Percentiles rank a stretch among this genome's conserved stretches.
These are phyloP conservation scores for Microctonus brassicae DNA, from an alignment of 2,888 invertebrate species.

Conservation along the genomic window DNA sequence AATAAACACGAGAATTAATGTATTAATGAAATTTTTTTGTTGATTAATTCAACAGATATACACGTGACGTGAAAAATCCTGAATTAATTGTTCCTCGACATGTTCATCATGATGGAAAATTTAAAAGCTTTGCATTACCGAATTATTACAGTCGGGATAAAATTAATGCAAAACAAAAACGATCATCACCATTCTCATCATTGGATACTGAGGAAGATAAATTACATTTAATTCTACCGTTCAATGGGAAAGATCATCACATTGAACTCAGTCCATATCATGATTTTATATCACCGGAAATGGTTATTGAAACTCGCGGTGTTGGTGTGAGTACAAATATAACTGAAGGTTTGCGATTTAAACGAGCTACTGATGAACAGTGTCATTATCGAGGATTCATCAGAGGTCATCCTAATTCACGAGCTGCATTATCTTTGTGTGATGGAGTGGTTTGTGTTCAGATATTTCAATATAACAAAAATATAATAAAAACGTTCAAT, in stretches of 20 bases:
- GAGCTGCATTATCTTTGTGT: conserved; percentile 72
- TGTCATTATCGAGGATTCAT: conserved; percentile 73
- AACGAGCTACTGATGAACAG: conserved; percentile 54
- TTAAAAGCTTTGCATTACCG: conserved; percentile 69
- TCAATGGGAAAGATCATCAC: conserved; percentile 65
- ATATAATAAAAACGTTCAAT: too few relatives aligned
- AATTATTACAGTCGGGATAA: conserved; percentile 67
- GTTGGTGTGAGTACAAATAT: conserved; percentile 69
- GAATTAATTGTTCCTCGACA: conserved; percentile 71
- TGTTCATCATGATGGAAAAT: conserved; percentile 67
- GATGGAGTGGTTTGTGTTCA: conserved; percentile 66
- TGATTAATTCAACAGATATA: conserved; percentile 65
- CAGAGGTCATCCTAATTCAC: conserved; percentile 67
- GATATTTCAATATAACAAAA: too few relatives aligned
- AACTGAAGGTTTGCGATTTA: conserved; percentile 53
- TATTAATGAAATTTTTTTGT: too few relatives aligned
- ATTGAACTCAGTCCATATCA: conserved; percentile 72
- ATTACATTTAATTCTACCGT: conserved; percentile 60
- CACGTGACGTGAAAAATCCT: conserved; percentile 69
- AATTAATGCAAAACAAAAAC: conserved; percentile 48
- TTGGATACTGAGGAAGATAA: conserved; percentile 43
- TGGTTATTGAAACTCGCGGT: conserved; percentile 80
- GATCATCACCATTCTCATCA: conserved; percentile 46
- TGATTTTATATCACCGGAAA: conserved; percentile 72
- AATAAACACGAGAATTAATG: too few relatives aligned